Evolutionary conservation across 1,140 invertebrate species (phyloP).

Genomic region (Gonatopus flavifemur): DNA sequence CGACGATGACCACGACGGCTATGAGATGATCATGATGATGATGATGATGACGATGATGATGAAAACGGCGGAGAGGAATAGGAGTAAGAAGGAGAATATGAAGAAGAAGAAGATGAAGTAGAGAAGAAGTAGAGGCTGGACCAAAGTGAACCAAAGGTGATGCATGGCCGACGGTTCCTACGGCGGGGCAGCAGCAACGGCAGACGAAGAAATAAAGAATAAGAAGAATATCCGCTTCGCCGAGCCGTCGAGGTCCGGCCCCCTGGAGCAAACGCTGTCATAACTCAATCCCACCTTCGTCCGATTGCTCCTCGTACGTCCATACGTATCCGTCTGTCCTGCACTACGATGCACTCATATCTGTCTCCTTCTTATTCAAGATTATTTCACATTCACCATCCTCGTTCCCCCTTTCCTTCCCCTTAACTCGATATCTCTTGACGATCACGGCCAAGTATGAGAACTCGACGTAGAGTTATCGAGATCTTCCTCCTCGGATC

Average conservation of each 20-base stretch:
- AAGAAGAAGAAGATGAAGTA: slow-evolving; percentile 14
- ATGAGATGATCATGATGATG: too few species aligned
- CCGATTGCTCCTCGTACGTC: slow-evolving; percentile 34
- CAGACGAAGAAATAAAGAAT: slow-evolving; percentile 51
- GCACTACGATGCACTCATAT: slow-evolving; percentile 31
- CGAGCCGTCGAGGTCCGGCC: slow-evolving; percentile 46
- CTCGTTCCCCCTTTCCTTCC: slow-evolving; percentile 6
- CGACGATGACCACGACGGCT: too few species aligned
- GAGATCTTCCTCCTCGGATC: slow-evolving; percentile 23
- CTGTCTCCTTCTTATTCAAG: slow-evolving; percentile 11
- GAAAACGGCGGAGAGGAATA: too few species aligned
- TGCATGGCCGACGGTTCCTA: slow-evolving; percentile 55
- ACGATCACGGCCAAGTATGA: slow-evolving; percentile 25
- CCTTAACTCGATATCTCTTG: slow-evolving; percentile 13
- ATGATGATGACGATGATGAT: slow-evolving; percentile 42
- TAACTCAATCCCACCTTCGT: slow-evolving; percentile 60
- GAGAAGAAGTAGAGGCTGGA: slow-evolving; percentile 52
- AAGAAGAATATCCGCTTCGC: slow-evolving; percentile 52
- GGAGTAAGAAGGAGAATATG: slow-evolving; percentile 6
- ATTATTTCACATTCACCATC: slow-evolving; percentile 9
- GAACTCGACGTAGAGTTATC: slow-evolving; percentile 21
- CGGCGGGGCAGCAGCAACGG: slow-evolving; percentile 32
- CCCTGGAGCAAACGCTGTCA: slow-evolving; percentile 58
- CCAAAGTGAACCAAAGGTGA: slow-evolving; percentile 54
- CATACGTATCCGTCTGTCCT: slow-evolving; percentile 28